Percentiles rank a stretch among this genome's conserved stretches.
Evolutionary conservation across 2,888 invertebrate genomes (phyloP).

Genomic region (Eupsilia transversa): DNA sequence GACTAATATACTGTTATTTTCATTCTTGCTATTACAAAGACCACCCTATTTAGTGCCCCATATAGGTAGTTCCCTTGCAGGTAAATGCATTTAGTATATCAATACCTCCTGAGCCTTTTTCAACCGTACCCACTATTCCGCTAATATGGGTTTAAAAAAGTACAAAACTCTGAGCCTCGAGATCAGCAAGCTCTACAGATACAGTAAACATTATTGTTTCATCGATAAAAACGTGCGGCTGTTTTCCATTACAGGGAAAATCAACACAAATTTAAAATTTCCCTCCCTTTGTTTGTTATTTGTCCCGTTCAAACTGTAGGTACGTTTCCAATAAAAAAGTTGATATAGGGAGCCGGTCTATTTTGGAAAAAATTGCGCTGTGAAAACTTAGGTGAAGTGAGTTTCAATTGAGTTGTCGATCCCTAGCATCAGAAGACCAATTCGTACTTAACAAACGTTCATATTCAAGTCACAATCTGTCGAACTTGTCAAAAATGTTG

Average conservation of each 20-base stretch:
- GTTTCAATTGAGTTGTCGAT: neutral
- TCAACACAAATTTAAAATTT: slow-evolving; percentile 43
- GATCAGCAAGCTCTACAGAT: neutral
- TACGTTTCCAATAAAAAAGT: slow-evolving; percentile 42
- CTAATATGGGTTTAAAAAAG: neutral
- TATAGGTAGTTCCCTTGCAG: neutral
- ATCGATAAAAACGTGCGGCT: slow-evolving; percentile 24
- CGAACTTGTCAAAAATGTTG: too few species aligned
- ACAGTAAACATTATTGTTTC: slow-evolving; percentile 18
- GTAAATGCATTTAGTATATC: neutral
- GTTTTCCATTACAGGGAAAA: slow-evolving; percentile 43
- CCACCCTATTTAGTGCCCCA: neutral
- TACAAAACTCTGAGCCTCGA: neutral
- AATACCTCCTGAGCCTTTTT: neutral
- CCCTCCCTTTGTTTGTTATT: slow-evolving; percentile 56
- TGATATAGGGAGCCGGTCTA: neutral
- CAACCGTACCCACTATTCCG: neutral
- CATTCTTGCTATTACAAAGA: neutral
- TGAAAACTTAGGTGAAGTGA: neutral
- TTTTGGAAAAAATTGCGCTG: neutral
- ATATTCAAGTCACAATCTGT: too few species aligned
- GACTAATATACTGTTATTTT: neutral
- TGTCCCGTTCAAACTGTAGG: slow-evolving; percentile 50
- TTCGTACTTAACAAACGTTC: too few species aligned
- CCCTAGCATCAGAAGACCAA: neutral